A percentile compares a stretch with the other conserved stretches of the same genome.
Evolutionary conservation across 2,888 invertebrate species (phyloP).

Genomic region (Teleogryllus oceanicus): DNA sequence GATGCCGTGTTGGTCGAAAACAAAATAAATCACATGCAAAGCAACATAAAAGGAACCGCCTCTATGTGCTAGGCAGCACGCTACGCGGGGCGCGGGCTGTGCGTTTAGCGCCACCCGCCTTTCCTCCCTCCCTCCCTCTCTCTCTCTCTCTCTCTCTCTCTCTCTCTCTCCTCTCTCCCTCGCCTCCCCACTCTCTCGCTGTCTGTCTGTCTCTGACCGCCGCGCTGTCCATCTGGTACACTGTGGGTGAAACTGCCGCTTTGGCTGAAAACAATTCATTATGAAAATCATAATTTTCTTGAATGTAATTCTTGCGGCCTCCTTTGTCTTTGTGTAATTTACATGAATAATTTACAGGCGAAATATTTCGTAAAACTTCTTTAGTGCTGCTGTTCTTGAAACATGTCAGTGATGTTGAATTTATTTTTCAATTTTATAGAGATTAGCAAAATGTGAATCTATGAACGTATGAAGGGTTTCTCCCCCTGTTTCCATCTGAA

Average conservation of each 20-base stretch:
- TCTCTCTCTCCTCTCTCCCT: conserved; percentile 27
- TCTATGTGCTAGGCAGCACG: neutral
- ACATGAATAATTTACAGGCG: no score
- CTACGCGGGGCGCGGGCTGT: neutral
- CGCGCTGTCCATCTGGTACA: neutral
- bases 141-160: conserved; percentile 23
- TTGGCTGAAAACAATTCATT: no score
- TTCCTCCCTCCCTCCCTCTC: conserved; percentile 19
- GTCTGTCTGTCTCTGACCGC: conserved; percentile 20
- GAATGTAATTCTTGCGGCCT: no score
- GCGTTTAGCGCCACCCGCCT: neutral
- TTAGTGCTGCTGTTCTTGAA: no score
- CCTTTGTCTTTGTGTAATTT: no score
- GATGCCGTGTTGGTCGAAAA: conserved; percentile 32
- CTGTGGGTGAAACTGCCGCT: neutral
- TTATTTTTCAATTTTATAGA: no score
- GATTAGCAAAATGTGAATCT: no score
- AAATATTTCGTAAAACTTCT: no score
- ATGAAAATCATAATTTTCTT: no score
- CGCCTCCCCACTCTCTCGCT: conserved; percentile 28
- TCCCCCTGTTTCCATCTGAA: no score
- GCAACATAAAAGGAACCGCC: conserved; percentile 6
- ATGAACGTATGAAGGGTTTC: no score
- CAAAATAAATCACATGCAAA: conserved; percentile 35
- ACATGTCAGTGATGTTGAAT: no score